phyloP scores from a whole-genome alignment of 2,113 vertebrate genomes.

The Oryzias woworae region DNA sequence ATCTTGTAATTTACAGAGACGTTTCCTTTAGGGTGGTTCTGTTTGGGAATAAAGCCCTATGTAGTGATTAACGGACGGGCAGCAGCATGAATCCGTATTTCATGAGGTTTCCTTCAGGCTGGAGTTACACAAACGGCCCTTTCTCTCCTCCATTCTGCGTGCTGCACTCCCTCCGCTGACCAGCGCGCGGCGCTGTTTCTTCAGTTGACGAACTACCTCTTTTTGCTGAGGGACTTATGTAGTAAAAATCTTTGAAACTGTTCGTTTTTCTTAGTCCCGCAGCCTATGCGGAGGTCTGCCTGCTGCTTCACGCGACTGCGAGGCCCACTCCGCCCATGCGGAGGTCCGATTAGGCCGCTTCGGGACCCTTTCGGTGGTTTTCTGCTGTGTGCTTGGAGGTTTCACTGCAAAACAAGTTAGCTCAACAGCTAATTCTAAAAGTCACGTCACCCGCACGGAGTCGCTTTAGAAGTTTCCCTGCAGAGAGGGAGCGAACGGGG shows the following conservation, averaged over 20 bases:
- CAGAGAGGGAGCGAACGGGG: not conserved
- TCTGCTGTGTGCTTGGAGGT: conserved; percentile 38
- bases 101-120: too few relatives aligned
- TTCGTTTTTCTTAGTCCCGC: conserved; percentile 1
- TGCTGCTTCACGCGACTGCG: not conserved
- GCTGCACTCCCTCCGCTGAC: conserved; percentile 27
- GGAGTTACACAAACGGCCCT: too few relatives aligned
- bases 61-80: too few relatives aligned
- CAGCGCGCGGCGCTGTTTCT: conserved; percentile 64
- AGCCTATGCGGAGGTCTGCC: not conserved
- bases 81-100: too few relatives aligned
- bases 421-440: conserved; percentile 59
- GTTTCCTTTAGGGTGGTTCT: too few relatives aligned
- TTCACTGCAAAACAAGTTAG: conserved; percentile 57
- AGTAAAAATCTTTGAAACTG: conserved; percentile 66
- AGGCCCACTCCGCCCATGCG: not conserved
- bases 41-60: too few relatives aligned
- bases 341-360: not conserved
- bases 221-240: conserved; percentile 72
- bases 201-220: conserved; percentile 44
- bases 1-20: too few relatives aligned
- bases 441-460: conserved; percentile 51
- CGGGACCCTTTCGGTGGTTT: conserved; percentile 39
- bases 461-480: conserved; percentile 29
- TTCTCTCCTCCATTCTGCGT: not conserved